phyloP scores from a whole-genome alignment of 2,113 vertebrate species.

The Pseudopipra pipra region DNA sequence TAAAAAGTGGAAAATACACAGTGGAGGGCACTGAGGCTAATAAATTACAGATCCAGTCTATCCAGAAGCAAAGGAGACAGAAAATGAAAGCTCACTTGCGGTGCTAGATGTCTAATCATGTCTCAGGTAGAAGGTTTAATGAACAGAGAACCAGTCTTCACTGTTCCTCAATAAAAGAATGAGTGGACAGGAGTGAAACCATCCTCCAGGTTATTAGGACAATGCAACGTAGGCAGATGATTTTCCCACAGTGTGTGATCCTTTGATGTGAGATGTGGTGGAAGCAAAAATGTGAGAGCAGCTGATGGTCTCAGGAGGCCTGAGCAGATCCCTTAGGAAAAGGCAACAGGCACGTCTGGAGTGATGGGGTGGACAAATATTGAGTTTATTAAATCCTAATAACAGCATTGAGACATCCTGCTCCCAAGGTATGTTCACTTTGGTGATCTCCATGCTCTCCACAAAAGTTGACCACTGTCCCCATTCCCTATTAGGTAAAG shows the following conservation, averaged over 20 bases:
- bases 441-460: not conserved
- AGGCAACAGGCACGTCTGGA: not conserved
- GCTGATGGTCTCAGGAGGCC: not conserved
- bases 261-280: constrained; percentile 2
- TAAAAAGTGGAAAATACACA: not conserved
- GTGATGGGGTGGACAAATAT: not conserved
- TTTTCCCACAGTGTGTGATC: not conserved
- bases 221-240: not conserved
- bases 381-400: not conserved
- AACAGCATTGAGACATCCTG: not conserved
- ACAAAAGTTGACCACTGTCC: not conserved
- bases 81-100: not conserved
- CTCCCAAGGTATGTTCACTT: not conserved
- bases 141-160: not conserved
- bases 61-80: not conserved
- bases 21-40: not conserved
- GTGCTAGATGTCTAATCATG: not conserved
- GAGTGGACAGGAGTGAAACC: not conserved
- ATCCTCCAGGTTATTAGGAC: not conserved
- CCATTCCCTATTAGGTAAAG: not conserved
- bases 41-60: not conserved
- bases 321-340: not conserved
- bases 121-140: not conserved
- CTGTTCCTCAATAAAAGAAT: not conserved
- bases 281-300: not conserved